Base-by-base conservation (phyloP, 2,113 vertebrate genomes). In the Sterna hirundo region DNA sequence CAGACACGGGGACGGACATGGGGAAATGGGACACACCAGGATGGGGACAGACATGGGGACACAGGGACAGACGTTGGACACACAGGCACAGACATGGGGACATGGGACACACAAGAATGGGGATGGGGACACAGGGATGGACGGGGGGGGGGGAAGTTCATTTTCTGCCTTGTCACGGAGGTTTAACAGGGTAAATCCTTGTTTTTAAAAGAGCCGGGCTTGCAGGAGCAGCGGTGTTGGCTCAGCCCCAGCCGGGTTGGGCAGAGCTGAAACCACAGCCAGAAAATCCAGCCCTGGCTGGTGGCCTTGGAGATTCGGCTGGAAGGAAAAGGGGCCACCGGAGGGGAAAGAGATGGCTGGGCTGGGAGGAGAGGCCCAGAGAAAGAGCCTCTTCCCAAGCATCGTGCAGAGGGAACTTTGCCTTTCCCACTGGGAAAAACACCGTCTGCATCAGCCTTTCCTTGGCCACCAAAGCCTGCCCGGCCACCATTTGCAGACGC, bases 381-480 rank as follows among this genome's bases (percentile, higher is more conserved):
- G 19, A 20, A 18, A 14, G n/a, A 3, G 17, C 22, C 16, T 7
- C 15, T 8, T 3, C 4, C 21, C 2, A 1, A 23, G 75, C 29
- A 0, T 1, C 1, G 0, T 3, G 18, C 1, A 6, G 14, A 12
- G 10, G 23, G 44, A 74, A n/a, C 51, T 40, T n/a, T 18, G 49
- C 30, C 10, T 68, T 57, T 40, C 44, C 46, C 62, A 2, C 21
- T 36, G 17, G 32, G 40, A 46, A 57, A 36, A 54, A 27, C 27
- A 55, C 7, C 0, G 2, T 32, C 51, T 17, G 13, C 44, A 26
- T 11, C 17, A 46, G 29, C 57, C 9, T 3, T 11, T 6, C n/a
- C 40, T 6, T 3, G 2, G 64, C 76, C 21, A 5, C 62, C 38
- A 9, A 27, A 9, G 27, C 36, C 13, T 10, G 32, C 55, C 49